Evolutionary conservation across 2,888 invertebrate species (phyloP).

Genomic region (Anticlea derivata): DNA sequence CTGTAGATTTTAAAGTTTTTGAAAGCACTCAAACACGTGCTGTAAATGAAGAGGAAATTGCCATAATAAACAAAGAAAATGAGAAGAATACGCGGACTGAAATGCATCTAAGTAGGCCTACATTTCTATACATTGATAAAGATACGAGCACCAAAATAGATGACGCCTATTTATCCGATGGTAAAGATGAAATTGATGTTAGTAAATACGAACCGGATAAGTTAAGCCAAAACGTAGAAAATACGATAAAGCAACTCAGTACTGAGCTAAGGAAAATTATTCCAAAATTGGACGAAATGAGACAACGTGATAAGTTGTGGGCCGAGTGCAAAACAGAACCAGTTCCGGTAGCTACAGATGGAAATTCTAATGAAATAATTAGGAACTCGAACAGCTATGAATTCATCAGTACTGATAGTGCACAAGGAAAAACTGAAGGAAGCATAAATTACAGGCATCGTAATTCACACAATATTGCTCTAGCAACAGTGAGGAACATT

Average conservation of each 20-base stretch:
- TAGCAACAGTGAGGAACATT: conserved; percentile 37
- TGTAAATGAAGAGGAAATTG: conserved; percentile 48
- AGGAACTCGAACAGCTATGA: conserved; percentile 44
- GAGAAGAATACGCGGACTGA: conserved; percentile 68
- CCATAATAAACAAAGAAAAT: conserved; percentile 62
- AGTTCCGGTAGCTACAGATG: conserved; percentile 54
- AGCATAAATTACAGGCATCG: conserved; percentile 35
- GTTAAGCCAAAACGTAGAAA: conserved; percentile 70
- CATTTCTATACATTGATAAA: conserved; percentile 72
- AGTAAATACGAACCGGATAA: conserved; percentile 71
- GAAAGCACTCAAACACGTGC: conserved; percentile 33
- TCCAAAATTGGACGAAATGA: conserved; percentile 78
- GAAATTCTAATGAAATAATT: conserved; percentile 69
- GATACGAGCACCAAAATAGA: conserved; percentile 72
- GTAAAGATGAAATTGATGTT: conserved; percentile 81
- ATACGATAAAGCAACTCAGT: conserved; percentile 75
- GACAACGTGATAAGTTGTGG: conserved; percentile 71
- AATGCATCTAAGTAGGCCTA: conserved; percentile 75
- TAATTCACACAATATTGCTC: conserved; percentile 26
- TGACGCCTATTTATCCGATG: conserved; percentile 85
- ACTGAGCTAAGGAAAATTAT: conserved; percentile 77
- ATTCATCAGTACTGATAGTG: conserved; percentile 35
- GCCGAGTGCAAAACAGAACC: conserved; percentile 54
- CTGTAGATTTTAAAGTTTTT: conserved; percentile 24
- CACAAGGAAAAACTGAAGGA: conserved; percentile 38